Percentiles rank a stretch among this genome's conserved stretches.
Evolutionary conservation across 2,888 invertebrate species (phyloP).

Genomic region (Drosophila mercatorum): DNA sequence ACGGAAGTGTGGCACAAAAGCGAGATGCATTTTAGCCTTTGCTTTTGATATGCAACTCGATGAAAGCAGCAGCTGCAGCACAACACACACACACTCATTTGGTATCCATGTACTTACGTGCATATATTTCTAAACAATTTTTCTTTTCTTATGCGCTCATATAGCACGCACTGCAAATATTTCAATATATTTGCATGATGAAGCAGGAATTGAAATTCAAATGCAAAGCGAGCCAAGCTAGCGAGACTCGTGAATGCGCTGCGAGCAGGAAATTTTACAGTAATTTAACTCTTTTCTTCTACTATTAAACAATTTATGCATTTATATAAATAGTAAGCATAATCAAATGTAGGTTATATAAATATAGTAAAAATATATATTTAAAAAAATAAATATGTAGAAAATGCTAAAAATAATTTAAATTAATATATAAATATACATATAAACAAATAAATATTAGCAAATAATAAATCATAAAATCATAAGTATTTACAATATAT

Average conservation of each 20-base stretch:
- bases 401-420: too few species aligned
- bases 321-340: too few species aligned
- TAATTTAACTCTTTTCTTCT: background rate
- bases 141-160: conserved; percentile 47
- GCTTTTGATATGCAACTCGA: conserved; percentile 67
- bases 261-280: background rate
- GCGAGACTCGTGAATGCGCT: conserved; percentile 29
- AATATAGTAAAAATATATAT: too few species aligned
- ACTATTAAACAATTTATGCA: background rate
- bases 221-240: background rate
- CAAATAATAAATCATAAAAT: too few species aligned
- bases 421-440: too few species aligned
- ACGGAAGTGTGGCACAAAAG: conserved; percentile 63
- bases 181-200: conserved; percentile 50
- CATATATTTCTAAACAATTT: conserved; percentile 58
- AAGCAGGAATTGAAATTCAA: conserved; percentile 30
- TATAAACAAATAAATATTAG: too few species aligned
- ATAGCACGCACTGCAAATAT: conserved; percentile 50
- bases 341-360: too few species aligned
- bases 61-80: conserved; percentile 39
- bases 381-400: too few species aligned
- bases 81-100: background rate
- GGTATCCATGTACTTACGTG: conserved; percentile 22
- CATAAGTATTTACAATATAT: too few species aligned
- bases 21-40: conserved; percentile 68